Evolutionary conservation across 35 echinoderm and acorn worm species (phyloP).

Genomic region (Heliocidaris tuberculata): DNA sequence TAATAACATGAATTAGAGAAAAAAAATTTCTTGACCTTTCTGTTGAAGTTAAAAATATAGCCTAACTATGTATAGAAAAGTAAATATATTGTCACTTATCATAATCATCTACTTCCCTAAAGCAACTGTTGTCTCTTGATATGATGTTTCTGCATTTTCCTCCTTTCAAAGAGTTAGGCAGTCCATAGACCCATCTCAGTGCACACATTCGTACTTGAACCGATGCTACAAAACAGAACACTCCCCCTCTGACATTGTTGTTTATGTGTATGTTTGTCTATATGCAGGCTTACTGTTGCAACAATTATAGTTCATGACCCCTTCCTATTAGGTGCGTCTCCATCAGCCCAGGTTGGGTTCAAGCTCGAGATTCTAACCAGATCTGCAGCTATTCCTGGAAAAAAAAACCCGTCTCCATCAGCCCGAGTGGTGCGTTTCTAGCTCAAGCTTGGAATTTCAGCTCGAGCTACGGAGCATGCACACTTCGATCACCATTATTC

Average conservation of each 20-base stretch:
- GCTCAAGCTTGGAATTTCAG: too few species aligned
- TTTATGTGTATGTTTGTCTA: not conserved
- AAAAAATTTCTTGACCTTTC: not conserved
- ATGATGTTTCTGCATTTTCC: not conserved
- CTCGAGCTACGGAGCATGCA: too few species aligned
- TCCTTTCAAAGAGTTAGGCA: not conserved
- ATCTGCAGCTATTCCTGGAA: too few species aligned
- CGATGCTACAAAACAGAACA: not conserved
- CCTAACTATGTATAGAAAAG: not conserved
- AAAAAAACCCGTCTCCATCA: too few species aligned
- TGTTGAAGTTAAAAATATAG: not conserved
- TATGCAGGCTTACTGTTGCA: not conserved
- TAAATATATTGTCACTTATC: not conserved
- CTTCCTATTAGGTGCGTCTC: not conserved
- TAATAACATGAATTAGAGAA: not conserved
- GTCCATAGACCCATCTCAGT: not conserved
- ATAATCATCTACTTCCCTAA: not conserved
- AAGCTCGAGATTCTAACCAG: too few species aligned
- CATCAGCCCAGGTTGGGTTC: too few species aligned
- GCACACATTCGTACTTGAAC: not conserved
- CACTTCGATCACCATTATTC: too few species aligned
- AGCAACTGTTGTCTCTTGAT: not conserved
- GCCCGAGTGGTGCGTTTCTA: too few species aligned
- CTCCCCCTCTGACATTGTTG: not conserved
- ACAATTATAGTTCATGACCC: slow-evolving; percentile 17